Evolutionary conservation across 1,140 invertebrate genomes (phyloP).

Genomic region (Charaxes varanes): DNA sequence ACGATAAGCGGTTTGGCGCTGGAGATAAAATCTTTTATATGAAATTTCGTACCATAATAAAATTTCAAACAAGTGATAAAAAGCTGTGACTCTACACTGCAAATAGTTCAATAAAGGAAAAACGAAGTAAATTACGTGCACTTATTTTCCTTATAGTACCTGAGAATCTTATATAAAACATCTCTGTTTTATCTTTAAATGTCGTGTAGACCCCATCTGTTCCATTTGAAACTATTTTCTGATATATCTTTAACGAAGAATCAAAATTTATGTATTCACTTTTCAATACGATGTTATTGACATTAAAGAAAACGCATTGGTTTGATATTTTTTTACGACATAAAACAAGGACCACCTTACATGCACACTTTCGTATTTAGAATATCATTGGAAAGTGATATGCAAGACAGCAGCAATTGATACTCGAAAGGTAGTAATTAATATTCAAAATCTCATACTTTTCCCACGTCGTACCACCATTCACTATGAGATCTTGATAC

Average conservation of each 20-base stretch:
- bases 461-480: constrained; percentile 3
- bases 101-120: not conserved
- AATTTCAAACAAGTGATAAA: no score
- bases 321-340: not conserved
- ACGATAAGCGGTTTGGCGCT: not conserved
- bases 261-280: no score
- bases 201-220: no score
- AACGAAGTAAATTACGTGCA: not conserved
- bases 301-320: no score
- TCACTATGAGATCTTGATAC: not conserved
- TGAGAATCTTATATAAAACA: no score
- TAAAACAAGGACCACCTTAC: not conserved
- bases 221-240: no score
- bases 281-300: no score
- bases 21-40: no score
- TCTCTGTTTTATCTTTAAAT: no score
- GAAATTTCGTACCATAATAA: not conserved
- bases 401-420: constrained; percentile 4
- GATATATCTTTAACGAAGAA: no score
- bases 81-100: no score
- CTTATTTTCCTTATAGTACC: not conserved
- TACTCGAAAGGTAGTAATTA: constrained; percentile 12
- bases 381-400: constrained; percentile 9
- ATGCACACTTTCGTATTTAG: no score
- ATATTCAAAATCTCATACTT: constrained; percentile 6